Evolutionary conservation across 2,113 vertebrate species (phyloP).

Genomic region (Oplegnathus fasciatus): DNA sequence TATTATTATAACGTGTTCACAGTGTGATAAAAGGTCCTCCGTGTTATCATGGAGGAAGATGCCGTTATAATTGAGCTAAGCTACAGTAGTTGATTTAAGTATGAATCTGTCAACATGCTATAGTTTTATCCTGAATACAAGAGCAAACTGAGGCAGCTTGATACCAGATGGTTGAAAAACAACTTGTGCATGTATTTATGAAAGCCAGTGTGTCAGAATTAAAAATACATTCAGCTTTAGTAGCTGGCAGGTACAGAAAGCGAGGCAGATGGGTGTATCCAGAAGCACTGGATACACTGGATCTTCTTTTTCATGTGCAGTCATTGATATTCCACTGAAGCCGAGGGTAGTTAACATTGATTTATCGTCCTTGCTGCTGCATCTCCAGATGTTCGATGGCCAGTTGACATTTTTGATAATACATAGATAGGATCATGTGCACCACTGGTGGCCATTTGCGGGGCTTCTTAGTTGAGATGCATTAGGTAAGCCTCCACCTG

Average conservation of each 20-base stretch:
- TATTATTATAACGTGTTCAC: background rate
- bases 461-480: conserved; percentile 50
- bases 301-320: conserved; percentile 41
- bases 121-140: background rate
- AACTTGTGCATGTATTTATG: conserved; percentile 47
- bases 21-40: background rate
- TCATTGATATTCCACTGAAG: conserved; percentile 53
- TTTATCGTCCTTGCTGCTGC: conserved; percentile 46
- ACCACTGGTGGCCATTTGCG: conserved; percentile 27
- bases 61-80: background rate
- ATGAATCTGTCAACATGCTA: background rate
- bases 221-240: conserved; percentile 47
- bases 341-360: conserved; percentile 67
- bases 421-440: conserved; percentile 54
- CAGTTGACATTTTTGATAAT: conserved; percentile 74
- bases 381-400: conserved; percentile 55
- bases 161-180: conserved; percentile 42
- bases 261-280: conserved; percentile 42
- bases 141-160: background rate
- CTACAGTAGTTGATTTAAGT: background rate
- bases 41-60: background rate
- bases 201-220: conserved; percentile 57
- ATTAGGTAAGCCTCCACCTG: conserved; percentile 74
- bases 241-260: conserved; percentile 31
- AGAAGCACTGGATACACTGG: conserved; percentile 8